phyloP scores from a whole-genome alignment of 2,113 vertebrate species.

The Ammodytes dubius region DNA sequence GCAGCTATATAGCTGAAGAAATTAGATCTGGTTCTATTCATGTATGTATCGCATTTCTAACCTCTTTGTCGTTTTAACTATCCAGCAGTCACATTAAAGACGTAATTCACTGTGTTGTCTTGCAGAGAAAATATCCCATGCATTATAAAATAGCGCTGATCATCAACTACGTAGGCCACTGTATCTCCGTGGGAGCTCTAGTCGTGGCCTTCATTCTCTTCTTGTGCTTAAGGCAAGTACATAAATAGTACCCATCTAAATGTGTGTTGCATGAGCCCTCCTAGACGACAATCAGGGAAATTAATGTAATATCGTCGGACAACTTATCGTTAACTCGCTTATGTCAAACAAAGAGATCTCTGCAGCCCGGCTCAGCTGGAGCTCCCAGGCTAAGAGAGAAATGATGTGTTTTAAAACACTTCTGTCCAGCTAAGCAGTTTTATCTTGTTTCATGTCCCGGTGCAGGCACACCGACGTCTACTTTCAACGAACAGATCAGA shows the following conservation, averaged over 20 bases:
- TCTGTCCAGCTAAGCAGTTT: neutral
- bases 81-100: slow-evolving; percentile 46
- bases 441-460: slow-evolving; percentile 20
- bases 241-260: slow-evolving; percentile 65
- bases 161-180: slow-evolving; percentile 99
- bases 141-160: slow-evolving; percentile 96
- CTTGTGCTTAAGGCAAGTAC: slow-evolving; percentile 94
- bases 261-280: slow-evolving; percentile 51
- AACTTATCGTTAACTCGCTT: slow-evolving; percentile 66
- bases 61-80: neutral
- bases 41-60: neutral
- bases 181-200: slow-evolving; percentile 93
- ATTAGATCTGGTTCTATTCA: neutral
- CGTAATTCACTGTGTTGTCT: slow-evolving; percentile 61
- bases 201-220: slow-evolving; percentile 96
- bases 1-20: neutral
- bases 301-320: slow-evolving; percentile 33
- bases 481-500: slow-evolving; percentile 19
- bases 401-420: slow-evolving; percentile 42
- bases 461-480: slow-evolving; percentile 28
- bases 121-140: slow-evolving; percentile 92
- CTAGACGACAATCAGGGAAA: slow-evolving; percentile 58
- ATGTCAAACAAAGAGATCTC: slow-evolving; percentile 60
- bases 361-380: neutral
- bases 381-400: neutral